Conservation (phyloP, 2,797 vertebrate species). For the Denticeps clupeoides region DNA sequence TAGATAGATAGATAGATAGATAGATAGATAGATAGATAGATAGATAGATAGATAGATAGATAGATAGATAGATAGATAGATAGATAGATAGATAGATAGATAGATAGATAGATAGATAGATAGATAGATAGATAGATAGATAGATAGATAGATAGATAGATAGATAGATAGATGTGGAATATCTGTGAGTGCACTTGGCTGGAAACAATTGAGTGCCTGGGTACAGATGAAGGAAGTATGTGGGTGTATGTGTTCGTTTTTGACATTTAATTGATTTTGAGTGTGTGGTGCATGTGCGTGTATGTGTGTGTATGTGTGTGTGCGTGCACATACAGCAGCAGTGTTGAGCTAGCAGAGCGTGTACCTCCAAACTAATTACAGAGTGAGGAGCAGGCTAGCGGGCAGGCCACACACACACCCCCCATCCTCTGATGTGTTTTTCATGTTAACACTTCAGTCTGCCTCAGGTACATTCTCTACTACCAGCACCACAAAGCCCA, state of each 20-base stretch:
- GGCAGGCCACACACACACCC: slow-evolving; percentile 12
- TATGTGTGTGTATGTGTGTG: slow-evolving; percentile 8
- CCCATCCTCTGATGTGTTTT: slow-evolving; percentile 63
- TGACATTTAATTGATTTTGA: slow-evolving; percentile 2
- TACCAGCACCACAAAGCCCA: slow-evolving; percentile 50
- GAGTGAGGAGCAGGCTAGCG: slow-evolving; percentile 35
- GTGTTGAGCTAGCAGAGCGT: slow-evolving; percentile 20
- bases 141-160: too few species aligned
- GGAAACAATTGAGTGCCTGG: neutral
- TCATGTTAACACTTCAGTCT: slow-evolving; percentile 66
- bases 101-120: too few species aligned
- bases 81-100: too few species aligned
- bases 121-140: too few species aligned
- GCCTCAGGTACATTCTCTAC: slow-evolving; percentile 60
- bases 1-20: too few species aligned
- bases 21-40: too few species aligned
- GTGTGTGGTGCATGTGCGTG: slow-evolving; percentile 11
- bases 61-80: too few species aligned
- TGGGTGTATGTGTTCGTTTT: slow-evolving; percentile 7
- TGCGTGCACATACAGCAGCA: neutral
- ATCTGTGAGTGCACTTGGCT: neutral
- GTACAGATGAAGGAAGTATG: slow-evolving; percentile 10
- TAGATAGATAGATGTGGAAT: too few species aligned
- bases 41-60: too few species aligned
- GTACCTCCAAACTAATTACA: slow-evolving; percentile 44